Base-by-base conservation (phyloP, 2,888 invertebrate genomes). In the Ctenicera cuprea region DNA sequence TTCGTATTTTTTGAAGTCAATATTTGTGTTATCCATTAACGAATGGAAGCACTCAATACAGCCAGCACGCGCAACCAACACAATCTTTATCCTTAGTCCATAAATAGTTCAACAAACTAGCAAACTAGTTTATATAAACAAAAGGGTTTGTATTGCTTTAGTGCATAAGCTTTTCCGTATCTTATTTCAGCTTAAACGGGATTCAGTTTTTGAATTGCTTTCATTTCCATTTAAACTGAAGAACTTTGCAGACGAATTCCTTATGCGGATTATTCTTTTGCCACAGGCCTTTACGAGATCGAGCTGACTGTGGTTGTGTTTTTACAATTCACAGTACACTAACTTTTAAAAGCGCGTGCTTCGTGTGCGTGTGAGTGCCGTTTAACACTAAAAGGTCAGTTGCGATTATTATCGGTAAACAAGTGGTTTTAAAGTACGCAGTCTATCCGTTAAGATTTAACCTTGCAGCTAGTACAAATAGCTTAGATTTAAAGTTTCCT, bases 71-170 rank as follows among this genome's bases (percentile, higher is more conserved):
- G 59, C 59, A 59, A 20, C 41, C 18, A 38, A 38, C 38, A 12
- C 38, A 20, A 22, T 54, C 38, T 59, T 59, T 38, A 59, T 37
- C 12, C 59, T 20, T 11, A 7, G 59, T 59, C 30, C 38, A 59
- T 38, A 59, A 59, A 59, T 59, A 59, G 38, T 37, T 41, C 38
- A 59, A 38, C 59, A 59, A 59, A 59, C 59, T 59, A 18, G 3
- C 1, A 38, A 7, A 38, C 20, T 38, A 38, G 14, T 16, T 48
- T 18, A 33, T 30, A 59, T 41, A 59, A 59, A 59, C 59, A 38
- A 59, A 59, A 38, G 59, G 11, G 59, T 59, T 59, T 38, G 38
- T 38, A 38, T 59, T 59, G 30, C 33, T 30, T 54, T n/a, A 38
- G 20, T 37, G 16, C n/a, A 59, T 41, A 59, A 59, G 59, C 59